These are phyloP conservation scores for Yponomeuta cagnagella DNA, from an alignment of 2,888 invertebrate species.

Conservation along the genomic window DNA sequence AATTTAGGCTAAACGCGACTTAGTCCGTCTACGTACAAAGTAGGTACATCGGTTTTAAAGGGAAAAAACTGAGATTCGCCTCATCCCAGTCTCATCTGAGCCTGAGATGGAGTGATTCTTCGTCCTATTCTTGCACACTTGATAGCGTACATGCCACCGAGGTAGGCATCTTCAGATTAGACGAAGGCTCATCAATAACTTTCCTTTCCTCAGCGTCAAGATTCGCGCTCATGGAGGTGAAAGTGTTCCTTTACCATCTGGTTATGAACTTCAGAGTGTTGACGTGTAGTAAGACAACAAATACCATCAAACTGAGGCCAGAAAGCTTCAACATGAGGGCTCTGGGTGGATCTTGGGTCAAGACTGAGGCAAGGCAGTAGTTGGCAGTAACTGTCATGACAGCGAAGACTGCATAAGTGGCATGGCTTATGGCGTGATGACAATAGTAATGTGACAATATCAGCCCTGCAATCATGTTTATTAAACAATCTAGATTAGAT, in stretches of 20 bases:
- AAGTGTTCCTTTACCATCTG: constrained; percentile 46
- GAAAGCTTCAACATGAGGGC: constrained; percentile 39
- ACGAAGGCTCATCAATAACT: background rate
- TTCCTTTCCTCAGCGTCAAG: constrained; percentile 39
- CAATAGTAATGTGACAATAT: too few species aligned
- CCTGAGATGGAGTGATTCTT: too few species aligned
- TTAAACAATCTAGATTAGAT: too few species aligned
- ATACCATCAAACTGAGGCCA: constrained; percentile 44
- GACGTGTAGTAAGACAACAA: constrained; percentile 47
- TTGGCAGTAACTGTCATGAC: background rate
- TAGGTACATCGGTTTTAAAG: too few species aligned
- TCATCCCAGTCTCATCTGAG: too few species aligned
- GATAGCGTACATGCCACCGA: background rate
- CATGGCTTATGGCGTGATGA: too few species aligned
- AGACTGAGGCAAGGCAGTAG: constrained; percentile 24
- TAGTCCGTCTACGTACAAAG: too few species aligned
- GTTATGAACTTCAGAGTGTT: constrained; percentile 47
- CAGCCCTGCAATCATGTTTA: too few species aligned
- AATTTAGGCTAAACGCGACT: too few species aligned
- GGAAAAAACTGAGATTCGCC: too few species aligned
- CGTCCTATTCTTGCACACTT: background rate
- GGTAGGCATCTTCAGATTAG: background rate
- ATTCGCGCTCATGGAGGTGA: constrained; percentile 57
- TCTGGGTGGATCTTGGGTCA: constrained; percentile 43
- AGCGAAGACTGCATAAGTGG: too few species aligned